Evolutionary conservation across 2,797 vertebrate species (phyloP).

Genomic region (Hemibagrus guttatus): DNA sequence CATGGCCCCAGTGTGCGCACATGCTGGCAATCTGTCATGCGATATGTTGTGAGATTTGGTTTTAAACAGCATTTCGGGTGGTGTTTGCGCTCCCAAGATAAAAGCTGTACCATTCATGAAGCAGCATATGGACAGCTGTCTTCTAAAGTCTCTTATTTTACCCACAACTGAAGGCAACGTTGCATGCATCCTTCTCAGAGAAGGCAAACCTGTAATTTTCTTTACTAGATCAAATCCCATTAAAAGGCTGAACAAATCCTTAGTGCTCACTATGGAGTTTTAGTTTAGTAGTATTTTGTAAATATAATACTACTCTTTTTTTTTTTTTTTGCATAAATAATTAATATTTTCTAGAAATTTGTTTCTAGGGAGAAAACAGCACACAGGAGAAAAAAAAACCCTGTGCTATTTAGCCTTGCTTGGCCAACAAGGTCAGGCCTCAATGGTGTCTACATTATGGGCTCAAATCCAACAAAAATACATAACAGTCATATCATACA

Average conservation of each 20-base stretch:
- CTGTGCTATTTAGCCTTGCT: not conserved
- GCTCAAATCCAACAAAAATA: conserved; percentile 18
- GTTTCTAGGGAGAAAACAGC: not conserved
- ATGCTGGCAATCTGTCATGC: not conserved
- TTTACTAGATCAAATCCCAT: not conserved
- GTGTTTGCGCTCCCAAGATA: not conserved
- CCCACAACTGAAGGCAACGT: conserved; percentile 23
- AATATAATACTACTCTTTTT: not conserved
- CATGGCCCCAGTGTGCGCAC: not conserved
- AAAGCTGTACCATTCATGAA: not conserved
- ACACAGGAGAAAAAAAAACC: not conserved
- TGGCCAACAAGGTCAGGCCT: not conserved
- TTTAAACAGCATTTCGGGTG: not conserved
- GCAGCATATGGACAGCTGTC: conserved; percentile 12
- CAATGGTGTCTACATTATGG: not conserved
- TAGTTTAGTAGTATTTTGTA: too few species aligned
- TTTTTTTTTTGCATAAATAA: not conserved
- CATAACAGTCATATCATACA: not conserved
- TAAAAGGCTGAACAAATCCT: conserved; percentile 6
- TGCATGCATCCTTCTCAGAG: not conserved
- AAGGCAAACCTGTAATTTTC: conserved; percentile 15
- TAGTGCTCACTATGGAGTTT: not conserved
- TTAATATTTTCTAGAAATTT: not conserved
- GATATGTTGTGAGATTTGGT: not conserved
- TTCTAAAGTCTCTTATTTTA: conserved; percentile 21